Percentiles rank a stretch among this genome's conserved stretches.
Conservation (phyloP, 2,888 invertebrate species). For the Therioaphis trifolii region DNA sequence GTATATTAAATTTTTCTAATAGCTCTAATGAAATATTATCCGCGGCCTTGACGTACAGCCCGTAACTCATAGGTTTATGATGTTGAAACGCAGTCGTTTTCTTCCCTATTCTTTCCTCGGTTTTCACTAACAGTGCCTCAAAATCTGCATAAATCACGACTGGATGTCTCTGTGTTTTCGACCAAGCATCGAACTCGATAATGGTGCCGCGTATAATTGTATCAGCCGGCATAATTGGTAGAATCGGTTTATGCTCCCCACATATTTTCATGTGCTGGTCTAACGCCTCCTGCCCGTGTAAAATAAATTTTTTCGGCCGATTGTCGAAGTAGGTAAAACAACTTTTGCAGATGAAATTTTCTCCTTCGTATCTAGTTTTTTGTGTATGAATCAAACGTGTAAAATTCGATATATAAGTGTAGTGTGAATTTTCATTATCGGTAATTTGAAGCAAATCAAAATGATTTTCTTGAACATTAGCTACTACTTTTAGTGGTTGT, state of each 20-base stretch:
- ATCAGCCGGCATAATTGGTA: not conserved
- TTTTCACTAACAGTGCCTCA: not conserved
- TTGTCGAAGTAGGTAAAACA: not conserved
- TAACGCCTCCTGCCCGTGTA: not conserved
- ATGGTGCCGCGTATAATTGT: not conserved
- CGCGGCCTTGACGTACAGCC: not conserved
- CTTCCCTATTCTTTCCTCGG: not conserved
- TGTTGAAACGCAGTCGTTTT: not conserved
- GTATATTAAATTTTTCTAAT: not conserved
- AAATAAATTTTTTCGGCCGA: not conserved
- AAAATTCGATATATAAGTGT: not conserved
- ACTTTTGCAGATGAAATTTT: not conserved
- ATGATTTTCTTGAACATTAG: not conserved
- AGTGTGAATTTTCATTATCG: not conserved
- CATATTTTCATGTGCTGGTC: not conserved
- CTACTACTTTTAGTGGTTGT: not conserved
- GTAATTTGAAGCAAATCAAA: not conserved
- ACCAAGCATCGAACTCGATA: not conserved
- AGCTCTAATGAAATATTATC: not conserved
- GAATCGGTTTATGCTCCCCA: not conserved
- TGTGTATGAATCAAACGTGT: not conserved
- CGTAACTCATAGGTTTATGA: not conserved
- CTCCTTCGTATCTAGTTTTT: not conserved
- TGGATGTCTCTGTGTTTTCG: not conserved
- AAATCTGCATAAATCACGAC: constrained; percentile 22